These are phyloP conservation scores for Schizaphis graminum DNA, from an alignment of 2,888 invertebrate genomes.

Conservation along the genomic window DNA sequence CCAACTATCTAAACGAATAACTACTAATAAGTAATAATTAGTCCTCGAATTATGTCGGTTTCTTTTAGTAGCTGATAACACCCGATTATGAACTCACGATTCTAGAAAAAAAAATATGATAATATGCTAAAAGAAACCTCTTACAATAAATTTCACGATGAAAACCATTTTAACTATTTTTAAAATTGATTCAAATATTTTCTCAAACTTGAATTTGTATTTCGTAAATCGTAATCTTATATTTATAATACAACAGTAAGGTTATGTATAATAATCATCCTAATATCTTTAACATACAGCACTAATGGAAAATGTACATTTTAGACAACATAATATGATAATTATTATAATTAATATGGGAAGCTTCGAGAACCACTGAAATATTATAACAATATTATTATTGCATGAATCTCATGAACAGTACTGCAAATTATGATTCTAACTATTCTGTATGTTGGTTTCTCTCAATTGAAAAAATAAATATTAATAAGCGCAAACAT, in stretches of 20 bases:
- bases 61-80: not conserved
- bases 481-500: not conserved
- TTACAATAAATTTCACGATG: not conserved
- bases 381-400: conserved; percentile 19
- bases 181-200: not conserved
- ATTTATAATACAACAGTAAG: not conserved
- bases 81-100: too few relatives aligned
- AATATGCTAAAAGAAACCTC: not conserved
- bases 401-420: not conserved
- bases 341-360: not conserved
- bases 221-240: not conserved
- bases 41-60: not conserved
- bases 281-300: not conserved
- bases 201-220: not conserved
- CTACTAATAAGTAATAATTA: not conserved
- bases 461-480: not conserved
- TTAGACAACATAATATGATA: not conserved
- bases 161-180: not conserved
- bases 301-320: not conserved
- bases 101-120: not conserved
- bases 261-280: not conserved
- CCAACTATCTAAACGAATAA: not conserved
- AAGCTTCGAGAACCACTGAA: not conserved
- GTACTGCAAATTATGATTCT: not conserved
- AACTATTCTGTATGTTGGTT: not conserved